Base-by-base conservation (phyloP, 2,888 invertebrate species). In the Polyploca ridens region DNA sequence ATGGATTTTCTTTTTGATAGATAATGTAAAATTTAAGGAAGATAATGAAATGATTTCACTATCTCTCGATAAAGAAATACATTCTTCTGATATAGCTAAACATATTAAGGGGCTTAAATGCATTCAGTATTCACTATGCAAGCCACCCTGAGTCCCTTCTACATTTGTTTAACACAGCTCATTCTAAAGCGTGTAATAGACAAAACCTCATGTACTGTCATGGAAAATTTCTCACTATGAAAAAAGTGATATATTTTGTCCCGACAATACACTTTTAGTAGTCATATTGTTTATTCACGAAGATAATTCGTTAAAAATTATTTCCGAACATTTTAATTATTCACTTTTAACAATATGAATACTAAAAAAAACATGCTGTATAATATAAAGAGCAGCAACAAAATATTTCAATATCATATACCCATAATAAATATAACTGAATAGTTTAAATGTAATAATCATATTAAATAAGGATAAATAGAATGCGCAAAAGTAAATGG, bases 171-270 rank as follows among this genome's bases (percentile, higher is more conserved):
- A 38, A 35, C 62, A 46, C 10, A 62, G 49, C 62, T 57, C 60
- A 63, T 35, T 63, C 65, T 63, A 63, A 61, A 60, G 58, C 54
- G 58, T 44, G n/a, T 41, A 63, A 63, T 54, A 41, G 19, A 54
- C 54, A 54, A 54, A 54, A 54, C 19, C 2, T 54, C 3, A 16
- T 19, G 54, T 54, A 54, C 54, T 19, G 54, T 19, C 54, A 8
- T 19, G n/a, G 49, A 16, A 49, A 49, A 49, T 14, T 6, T 38
- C 1, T 16, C 49, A n/a, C 49, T 8, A 49, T 49, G 16, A 16
- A 49, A n/a, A 6, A 49, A 27, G 2, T 27, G 16, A 5, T 16
- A 5, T 0, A n/a, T 54, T 19, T 19, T 8, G 4, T 54, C 16
- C 4, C 10, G n/a, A 54, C 54, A n/a, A 19, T 54, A 54, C 54